Evolutionary conservation across 2,888 invertebrate genomes (phyloP).

Genomic region (Gymnosoma rotundatum): DNA sequence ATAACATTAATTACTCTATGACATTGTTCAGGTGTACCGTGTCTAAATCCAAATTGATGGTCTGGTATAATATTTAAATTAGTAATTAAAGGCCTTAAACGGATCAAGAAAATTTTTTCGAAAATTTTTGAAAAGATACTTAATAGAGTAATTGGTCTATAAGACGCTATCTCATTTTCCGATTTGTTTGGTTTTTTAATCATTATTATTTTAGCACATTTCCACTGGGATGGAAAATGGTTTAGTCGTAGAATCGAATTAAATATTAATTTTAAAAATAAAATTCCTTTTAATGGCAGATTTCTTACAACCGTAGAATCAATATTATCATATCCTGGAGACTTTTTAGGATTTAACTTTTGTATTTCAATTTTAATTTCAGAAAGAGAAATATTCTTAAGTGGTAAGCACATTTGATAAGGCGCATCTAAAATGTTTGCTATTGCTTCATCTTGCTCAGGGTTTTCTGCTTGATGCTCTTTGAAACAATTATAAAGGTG

Average conservation of each 20-base stretch:
- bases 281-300: background rate
- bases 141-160: background rate
- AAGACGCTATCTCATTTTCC: background rate
- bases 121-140: background rate
- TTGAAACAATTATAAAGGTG: background rate
- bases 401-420: background rate
- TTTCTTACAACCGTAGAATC: background rate
- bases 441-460: background rate
- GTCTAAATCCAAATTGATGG: no score
- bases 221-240: background rate
- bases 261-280: background rate
- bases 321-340: slow-evolving; percentile 1
- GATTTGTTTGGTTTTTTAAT: no score
- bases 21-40: background rate
- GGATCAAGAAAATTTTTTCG: background rate
- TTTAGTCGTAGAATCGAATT: background rate
- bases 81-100: background rate
- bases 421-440: background rate
- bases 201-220: background rate
- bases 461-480: background rate
- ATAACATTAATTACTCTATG: background rate
- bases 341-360: background rate
- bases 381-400: background rate
- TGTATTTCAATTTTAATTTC: background rate
- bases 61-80: no score